Evolutionary conservation across 1,140 invertebrate genomes (phyloP), one percentile per base, ranked within the genome.

Genomic region (Nephila pilipes): DNA sequence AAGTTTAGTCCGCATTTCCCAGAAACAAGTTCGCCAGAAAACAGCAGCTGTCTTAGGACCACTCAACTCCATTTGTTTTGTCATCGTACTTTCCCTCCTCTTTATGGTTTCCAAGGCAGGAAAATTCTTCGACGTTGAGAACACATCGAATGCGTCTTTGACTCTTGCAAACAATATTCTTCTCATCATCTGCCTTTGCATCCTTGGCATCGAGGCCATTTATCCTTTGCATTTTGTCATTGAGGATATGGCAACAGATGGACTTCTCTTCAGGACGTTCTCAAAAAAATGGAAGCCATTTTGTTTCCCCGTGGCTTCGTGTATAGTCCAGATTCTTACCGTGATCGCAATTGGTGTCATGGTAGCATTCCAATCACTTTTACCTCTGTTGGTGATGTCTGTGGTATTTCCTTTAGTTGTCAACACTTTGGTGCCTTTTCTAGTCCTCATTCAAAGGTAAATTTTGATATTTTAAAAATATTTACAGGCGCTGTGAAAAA

Each of bases 391-490:
- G 63, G 12, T 58, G 25, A 22, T 87, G 54, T 58, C 91, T 1
- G 85, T 87, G 0, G 54, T 93, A 20, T 93, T 87, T n/a, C 65
- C 63, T 16, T 85, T 93, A n/a, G 22, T 57, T 4, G 91, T 93
- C 20, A 55, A 93, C 46, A 87, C 54, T 38, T 46, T 79, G 55
- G 36, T 93, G 20, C 91, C 91, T 6, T 87, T 38, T 36, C 63
- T 93, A 20, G 91, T 93, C 22, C 91, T 93, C 0, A 25, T 85
- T 22, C 91, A 87, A 60, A 93, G 91, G 91, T 93, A 87, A 79
- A 32, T 36, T 14, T 69, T 36, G 12, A 6, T 10, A 46, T 46
- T 46, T 46, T 46, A 10, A 46, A 46, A 46, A 10, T 46, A 46
- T 46, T 6, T 10, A 46, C 46, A 46, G 12, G 6, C 55, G 10